Base-by-base conservation (phyloP, 2,797 vertebrate species). In the Phalloptychus januarius region DNA sequence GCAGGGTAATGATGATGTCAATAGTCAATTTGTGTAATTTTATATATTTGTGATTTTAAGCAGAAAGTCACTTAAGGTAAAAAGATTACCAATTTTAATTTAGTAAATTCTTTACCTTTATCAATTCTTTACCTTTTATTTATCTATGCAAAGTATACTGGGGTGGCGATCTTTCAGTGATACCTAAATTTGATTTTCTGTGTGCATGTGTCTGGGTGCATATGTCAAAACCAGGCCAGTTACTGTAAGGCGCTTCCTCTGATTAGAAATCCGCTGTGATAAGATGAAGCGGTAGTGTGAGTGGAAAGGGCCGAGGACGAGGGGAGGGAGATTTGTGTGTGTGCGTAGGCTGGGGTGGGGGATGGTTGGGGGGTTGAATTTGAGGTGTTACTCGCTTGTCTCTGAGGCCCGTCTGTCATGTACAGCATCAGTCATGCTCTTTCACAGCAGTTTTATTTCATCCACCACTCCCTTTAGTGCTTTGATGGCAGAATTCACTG, bases 401-500 rank as follows among this genome's bases (percentile, higher is more conserved):
- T 94, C 92, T 81, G 80, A 92, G 91, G 91, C 86, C 90, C 79
- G 90, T 87, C 90, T 94, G 92, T 93, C 93, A 93, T 94, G 93
- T 93, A 92, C 88, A 84, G 90, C 92, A 95, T 95, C 94, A 93
- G 87, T 95, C 95, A 94, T 94, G 93, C 92, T 91, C 93, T 94
- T 94, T 95, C 86, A 87, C 85, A 91, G 90, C 89, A 88, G 90
- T 93, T 94, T 95, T 93, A 93, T 94, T 94, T 94, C 90, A 93
- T 93, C 92, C 92, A 89, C 87, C 87, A 89, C 93, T 95, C 92
- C 91, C 92, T 94, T 95, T 92, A 91, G 92, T 92, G 87, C 86
- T 91, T 92, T 91, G 87, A 93, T 83, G 80, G 87, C 81, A 86
- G 86, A 87, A 91, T 91, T 91, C 89, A 89, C 85, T 91, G 90